Evolutionary conservation across 2,888 invertebrate species (phyloP), one percentile per base, ranked within the genome.

Genomic region (Cryptophagus acutangulus): DNA sequence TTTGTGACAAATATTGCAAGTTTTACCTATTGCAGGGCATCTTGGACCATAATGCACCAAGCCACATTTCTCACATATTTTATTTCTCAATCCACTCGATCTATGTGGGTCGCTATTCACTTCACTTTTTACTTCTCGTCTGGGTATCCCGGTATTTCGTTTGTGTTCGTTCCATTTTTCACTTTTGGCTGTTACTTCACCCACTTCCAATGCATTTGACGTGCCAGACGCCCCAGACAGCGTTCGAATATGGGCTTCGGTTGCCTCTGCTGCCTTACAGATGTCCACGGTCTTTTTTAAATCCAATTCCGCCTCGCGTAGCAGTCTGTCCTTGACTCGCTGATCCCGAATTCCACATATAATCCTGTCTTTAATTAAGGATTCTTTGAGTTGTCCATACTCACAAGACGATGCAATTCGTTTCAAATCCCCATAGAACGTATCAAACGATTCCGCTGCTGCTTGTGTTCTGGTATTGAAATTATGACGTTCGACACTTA

Each of bases 401-500:
- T 34, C 18, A 18, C 34, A 34, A 35, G 12, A 6, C 2, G 3
- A 9, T 3, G 40, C 35, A 9, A 40, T 2, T 13, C 8, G 17
- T 20, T 13, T 35, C 15, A 40, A 36, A 10, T 35, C 28, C 5
- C 10, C 16, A 10, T 34, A 14, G 16, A 36, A 40, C 2, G 13
- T 4, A 2, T 41, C 36, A 18, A 37, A 30, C 2, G 30, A 6
- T 15, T 41, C 41, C 5, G 10, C 17, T n/a, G 5, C 2, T 15
- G 12, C 8, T 25, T 40, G 28, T 2, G 14, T 12, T 29, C 35
- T 35, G 2, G 29, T 17, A 17, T 40, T 36, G 17, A 40, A 40
- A 16, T 40, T 40, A 25, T 40, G 40, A n/a, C 35, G 28, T 43
- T 50, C 47, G 4, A 44, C 33, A 37, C 41, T 48, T 2, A 24